phyloP scores from a whole-genome alignment of 2,888 invertebrate species.

The Hypolimnas misippus region DNA sequence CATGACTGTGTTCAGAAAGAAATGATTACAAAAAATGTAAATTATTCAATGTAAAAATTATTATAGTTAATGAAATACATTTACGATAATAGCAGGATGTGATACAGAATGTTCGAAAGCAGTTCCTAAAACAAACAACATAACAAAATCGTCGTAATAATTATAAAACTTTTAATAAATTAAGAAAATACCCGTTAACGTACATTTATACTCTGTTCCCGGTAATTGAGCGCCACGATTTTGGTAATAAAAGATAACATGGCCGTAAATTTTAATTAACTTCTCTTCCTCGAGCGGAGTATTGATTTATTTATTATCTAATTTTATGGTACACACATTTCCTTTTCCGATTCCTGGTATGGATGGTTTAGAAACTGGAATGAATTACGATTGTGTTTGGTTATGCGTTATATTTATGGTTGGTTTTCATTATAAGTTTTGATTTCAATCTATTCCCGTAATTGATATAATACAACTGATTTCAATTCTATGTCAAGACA shows the following conservation, averaged over 20 bases:
- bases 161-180: slow-evolving; percentile 11
- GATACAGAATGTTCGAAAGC: too few relatives aligned
- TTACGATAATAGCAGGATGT: too few relatives aligned
- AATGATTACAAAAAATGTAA: too few relatives aligned
- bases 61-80: too few relatives aligned
- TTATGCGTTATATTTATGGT: background rate
- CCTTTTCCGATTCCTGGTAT: slow-evolving; percentile 5
- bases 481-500: too few relatives aligned
- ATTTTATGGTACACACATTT: slow-evolving; percentile 20
- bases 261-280: slow-evolving; percentile 36
- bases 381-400: background rate
- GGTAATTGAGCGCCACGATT: slow-evolving; percentile 21
- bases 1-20: too few relatives aligned
- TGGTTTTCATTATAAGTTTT: background rate
- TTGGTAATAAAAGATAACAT: slow-evolving; percentile 29
- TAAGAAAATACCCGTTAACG: slow-evolving; percentile 1
- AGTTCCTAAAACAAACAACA: background rate
- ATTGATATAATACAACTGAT: too few relatives aligned
- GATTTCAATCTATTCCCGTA: too few relatives aligned
- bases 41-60: too few relatives aligned
- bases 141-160: background rate
- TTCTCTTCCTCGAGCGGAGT: slow-evolving; percentile 12
- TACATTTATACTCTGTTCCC: slow-evolving; percentile 9
- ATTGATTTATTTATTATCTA: slow-evolving; percentile 30
- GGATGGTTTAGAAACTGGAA: background rate